Conservation (phyloP, 2,113 vertebrate genomes). For the Dromas ardeola region DNA sequence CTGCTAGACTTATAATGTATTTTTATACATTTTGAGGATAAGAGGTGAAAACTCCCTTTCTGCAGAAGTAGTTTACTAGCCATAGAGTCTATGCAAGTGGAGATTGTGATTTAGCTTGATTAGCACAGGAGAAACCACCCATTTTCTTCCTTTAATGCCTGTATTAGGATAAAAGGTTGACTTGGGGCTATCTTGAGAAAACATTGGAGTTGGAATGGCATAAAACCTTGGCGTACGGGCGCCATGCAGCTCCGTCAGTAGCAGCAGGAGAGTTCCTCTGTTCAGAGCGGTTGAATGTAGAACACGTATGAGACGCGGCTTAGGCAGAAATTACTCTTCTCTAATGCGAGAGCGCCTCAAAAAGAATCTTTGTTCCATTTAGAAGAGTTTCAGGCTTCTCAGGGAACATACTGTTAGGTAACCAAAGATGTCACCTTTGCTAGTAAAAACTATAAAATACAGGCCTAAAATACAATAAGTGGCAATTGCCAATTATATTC, state of each 20-base stretch:
- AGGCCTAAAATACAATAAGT: not conserved
- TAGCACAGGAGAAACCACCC: not conserved
- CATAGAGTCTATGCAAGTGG: not conserved
- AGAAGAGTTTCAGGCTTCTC: not conserved
- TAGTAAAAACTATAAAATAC: not conserved
- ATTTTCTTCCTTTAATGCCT: not conserved
- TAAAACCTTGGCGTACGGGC: not conserved
- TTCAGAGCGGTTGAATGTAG: not conserved
- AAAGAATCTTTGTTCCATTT: not conserved
- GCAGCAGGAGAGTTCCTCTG: not conserved
- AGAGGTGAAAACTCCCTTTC: not conserved
- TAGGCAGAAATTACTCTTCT: not conserved
- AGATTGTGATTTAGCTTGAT: not conserved
- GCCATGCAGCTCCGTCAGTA: not conserved
- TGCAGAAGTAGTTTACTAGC: not conserved
- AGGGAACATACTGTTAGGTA: not conserved
- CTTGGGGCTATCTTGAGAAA: not conserved
- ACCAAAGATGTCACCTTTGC: not conserved
- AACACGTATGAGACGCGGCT: not conserved
- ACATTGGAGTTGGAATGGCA: not conserved
- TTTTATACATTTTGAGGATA: not conserved
- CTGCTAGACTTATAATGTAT: not conserved
- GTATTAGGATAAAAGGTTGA: not conserved
- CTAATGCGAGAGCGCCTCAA: not conserved
- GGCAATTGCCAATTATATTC: not conserved